A percentile compares a stretch with the other conserved stretches of the same genome.
Evolutionary conservation across 2,888 invertebrate genomes (phyloP).

Genomic region (Drosophila anomalipes): DNA sequence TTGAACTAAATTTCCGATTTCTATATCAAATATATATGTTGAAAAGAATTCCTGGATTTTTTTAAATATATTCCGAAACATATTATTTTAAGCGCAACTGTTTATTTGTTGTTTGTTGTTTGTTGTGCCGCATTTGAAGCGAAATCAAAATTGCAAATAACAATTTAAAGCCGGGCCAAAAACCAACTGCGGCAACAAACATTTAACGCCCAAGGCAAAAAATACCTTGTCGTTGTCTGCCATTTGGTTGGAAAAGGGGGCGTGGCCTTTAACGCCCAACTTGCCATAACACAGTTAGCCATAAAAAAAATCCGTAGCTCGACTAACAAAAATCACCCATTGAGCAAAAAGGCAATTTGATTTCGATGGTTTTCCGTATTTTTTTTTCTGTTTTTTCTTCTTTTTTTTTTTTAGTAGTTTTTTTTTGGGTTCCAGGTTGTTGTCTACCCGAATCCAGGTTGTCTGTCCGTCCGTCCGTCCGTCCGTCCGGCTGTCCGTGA

Average conservation of each 20-base stretch:
- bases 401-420: slow-evolving; percentile 22
- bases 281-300: slow-evolving; percentile 62
- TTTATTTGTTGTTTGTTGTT: background rate
- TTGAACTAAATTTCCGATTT: background rate
- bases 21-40: background rate
- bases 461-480: background rate
- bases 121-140: slow-evolving; percentile 35
- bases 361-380: slow-evolving; percentile 49
- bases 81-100: background rate
- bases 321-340: slow-evolving; percentile 69
- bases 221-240: slow-evolving; percentile 41
- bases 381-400: background rate
- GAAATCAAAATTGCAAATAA: slow-evolving; percentile 54
- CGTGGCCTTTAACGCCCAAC: slow-evolving; percentile 47
- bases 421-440: slow-evolving; percentile 56
- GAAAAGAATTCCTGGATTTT: background rate
- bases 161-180: slow-evolving; percentile 43
- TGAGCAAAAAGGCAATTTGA: slow-evolving; percentile 71
- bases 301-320: slow-evolving; percentile 68
- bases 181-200: slow-evolving; percentile 27
- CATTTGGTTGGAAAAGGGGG: slow-evolving; percentile 20
- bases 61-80: background rate
- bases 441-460: slow-evolving; percentile 41
- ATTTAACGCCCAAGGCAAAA: slow-evolving; percentile 53
- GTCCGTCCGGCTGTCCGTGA: slow-evolving; percentile 39